Evolutionary conservation across 2,113 vertebrate genomes (phyloP), one percentile per base, ranked within the genome.

Genomic region (Psilopsiagon aymara): DNA sequence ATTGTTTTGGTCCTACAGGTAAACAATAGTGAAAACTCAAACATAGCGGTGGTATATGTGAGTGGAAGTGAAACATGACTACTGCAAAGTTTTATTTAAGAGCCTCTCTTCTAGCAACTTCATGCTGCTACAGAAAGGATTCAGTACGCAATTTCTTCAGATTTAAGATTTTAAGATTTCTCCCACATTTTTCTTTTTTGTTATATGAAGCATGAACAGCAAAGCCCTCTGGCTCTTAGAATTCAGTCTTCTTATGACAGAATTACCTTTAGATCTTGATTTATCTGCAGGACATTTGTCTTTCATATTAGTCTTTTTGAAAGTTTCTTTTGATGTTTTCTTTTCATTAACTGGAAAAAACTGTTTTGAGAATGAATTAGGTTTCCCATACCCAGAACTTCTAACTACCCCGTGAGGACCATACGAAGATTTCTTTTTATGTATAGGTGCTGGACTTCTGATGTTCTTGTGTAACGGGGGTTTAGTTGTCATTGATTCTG

Each of bases 331-430:
- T 69, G 88, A 86, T 55, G 91, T 49, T 95, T 97, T 97, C 88
- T 96, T 98, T 88, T 98, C 98, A 95, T 29, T 64, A 91, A 85
- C 47, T 87, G 92, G 62, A 86, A 94, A 95, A 71, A 94, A 67
- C 13, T 97, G 89, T 75, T 98, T 98, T 39, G 97, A 87, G 29
- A 88, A 76, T 28, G 96, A 95, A 94, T 37, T 92, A 19, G 94
- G 35, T 94, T 98, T 98, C 43, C 98, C 98, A 88, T 98, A 98
- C 39, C 98, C 98, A 93, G 98, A 98, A 94, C 97, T 98, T 92
- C 96, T 97, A 87, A 97, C 97, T 59, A 96, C 78, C 13, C 95
- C 92, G 76, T 96, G 96, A 52, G 91, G 46, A 86, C 94, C 75
- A 79, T 63, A 93, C 4, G 95, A 92, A 68, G 94, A 68, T 82